A percentile compares a stretch with the other conserved stretches of the same genome.
These are phyloP conservation scores for Lordiphosa andalusiaca DNA, from an alignment of 2,888 invertebrate genomes.

Conservation along the genomic window DNA sequence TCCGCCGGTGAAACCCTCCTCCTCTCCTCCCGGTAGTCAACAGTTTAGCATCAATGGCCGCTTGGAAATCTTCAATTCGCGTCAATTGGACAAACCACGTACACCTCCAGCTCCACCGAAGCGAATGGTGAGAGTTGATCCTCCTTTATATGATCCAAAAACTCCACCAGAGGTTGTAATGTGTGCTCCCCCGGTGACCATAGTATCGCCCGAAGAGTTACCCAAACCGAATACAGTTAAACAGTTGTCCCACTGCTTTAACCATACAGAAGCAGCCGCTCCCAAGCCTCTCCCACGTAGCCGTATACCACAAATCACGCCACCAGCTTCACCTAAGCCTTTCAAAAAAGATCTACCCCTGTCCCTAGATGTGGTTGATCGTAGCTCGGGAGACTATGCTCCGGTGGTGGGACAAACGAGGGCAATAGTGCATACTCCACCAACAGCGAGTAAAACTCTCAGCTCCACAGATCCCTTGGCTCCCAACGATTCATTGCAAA, in stretches of 20 bases:
- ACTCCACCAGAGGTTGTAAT: slow-evolving; percentile 65
- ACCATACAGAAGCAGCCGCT: slow-evolving; percentile 32
- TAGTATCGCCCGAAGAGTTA: slow-evolving; percentile 72
- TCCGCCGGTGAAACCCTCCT: slow-evolving; percentile 22
- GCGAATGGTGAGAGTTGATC: slow-evolving; percentile 27
- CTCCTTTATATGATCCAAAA: slow-evolving; percentile 5
- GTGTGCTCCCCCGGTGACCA: slow-evolving; percentile 73
- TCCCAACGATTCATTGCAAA: slow-evolving; percentile 56
- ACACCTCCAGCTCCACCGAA: slow-evolving; percentile 59
- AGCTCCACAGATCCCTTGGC: slow-evolving; percentile 51
- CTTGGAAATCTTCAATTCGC: slow-evolving; percentile 78
- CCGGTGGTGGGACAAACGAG: slow-evolving; percentile 50
- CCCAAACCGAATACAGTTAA: slow-evolving; percentile 77
- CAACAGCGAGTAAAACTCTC: slow-evolving; percentile 13
- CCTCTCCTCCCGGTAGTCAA: slow-evolving; percentile 41
- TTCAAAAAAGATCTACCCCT: slow-evolving; percentile 9
- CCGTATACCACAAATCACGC: slow-evolving; percentile 72
- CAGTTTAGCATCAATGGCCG: slow-evolving; percentile 77
- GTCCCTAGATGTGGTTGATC: slow-evolving; percentile 43
- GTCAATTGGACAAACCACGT: slow-evolving; percentile 66
- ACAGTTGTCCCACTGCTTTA: slow-evolving; percentile 70
- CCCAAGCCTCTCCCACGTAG: slow-evolving; percentile 64
- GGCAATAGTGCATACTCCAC: slow-evolving; percentile 58
- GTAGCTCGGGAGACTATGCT: slow-evolving; percentile 53
- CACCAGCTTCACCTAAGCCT: slow-evolving; percentile 62